A percentile compares a stretch with the other conserved stretches of the same genome.
Conservation (phyloP, 1,140 invertebrate species). For the Pachypeltis micranthus region DNA sequence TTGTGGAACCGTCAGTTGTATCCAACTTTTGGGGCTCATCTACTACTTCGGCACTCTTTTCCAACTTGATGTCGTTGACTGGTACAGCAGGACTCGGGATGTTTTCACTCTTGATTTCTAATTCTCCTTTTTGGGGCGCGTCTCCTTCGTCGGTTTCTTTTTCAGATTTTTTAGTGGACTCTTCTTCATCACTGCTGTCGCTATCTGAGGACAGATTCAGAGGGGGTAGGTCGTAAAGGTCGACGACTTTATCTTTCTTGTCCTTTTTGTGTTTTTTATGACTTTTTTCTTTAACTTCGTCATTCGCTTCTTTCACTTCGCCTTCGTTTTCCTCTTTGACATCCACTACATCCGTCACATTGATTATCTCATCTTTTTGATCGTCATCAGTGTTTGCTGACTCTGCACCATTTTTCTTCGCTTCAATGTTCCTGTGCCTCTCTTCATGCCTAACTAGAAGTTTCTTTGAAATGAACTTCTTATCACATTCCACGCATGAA, state of each 20-base stretch:
- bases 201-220: slow-evolving; percentile 66
- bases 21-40: neutral
- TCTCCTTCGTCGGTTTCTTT: neutral
- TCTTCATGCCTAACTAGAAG: slow-evolving; percentile 54
- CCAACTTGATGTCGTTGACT: neutral
- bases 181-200: slow-evolving; percentile 55
- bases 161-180: slow-evolving; percentile 4
- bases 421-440: slow-evolving; percentile 33
- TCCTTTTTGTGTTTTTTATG: slow-evolving; percentile 26
- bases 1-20: neutral
- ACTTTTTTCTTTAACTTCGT: slow-evolving; percentile 20
- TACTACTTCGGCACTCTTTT: neutral
- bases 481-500: slow-evolving; percentile 54
- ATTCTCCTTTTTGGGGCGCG: too few relatives aligned
- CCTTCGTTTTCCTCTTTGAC: slow-evolving; percentile 29
- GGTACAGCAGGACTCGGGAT: neutral
- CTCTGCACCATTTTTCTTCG: slow-evolving; percentile 12
- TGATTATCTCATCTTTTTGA: slow-evolving; percentile 29
- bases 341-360: slow-evolving; percentile 30
- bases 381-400: slow-evolving; percentile 8
- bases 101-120: neutral
- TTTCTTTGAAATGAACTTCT: slow-evolving; percentile 71
- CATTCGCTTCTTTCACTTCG: slow-evolving; percentile 22
- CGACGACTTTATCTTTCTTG: slow-evolving; percentile 36
- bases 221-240: slow-evolving; percentile 60